Evolutionary conservation across 1,140 invertebrate species (phyloP).

Genomic region (Scaptodrosophila lebanonensis): DNA sequence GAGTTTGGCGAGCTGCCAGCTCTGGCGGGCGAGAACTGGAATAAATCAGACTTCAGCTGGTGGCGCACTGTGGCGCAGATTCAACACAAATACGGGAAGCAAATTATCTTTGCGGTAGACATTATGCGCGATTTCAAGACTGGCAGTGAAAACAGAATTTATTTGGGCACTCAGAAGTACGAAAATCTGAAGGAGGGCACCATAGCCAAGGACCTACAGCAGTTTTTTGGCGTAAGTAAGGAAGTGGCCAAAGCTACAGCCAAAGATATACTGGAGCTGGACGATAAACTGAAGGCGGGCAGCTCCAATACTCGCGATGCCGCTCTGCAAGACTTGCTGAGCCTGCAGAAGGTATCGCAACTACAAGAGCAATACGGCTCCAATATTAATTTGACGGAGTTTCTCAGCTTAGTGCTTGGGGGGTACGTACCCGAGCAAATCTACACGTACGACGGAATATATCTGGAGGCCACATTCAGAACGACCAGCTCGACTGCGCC

Average conservation of each 20-base stretch:
- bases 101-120: constrained; percentile 44
- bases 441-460: constrained; percentile 28
- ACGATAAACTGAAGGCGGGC: background rate
- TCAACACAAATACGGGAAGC: constrained; percentile 43
- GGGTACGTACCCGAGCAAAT: constrained; percentile 38
- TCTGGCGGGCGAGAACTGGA: constrained; percentile 28
- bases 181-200: constrained; percentile 3
- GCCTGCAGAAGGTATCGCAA: constrained; percentile 27
- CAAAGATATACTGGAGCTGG: constrained; percentile 18
- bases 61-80: constrained; percentile 52
- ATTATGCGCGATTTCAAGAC: constrained; percentile 49
- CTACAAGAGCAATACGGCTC: constrained; percentile 33
- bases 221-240: constrained; percentile 17
- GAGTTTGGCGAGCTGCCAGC: constrained; percentile 46
- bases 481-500: constrained; percentile 16
- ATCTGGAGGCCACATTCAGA: constrained; percentile 16
- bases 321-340: constrained; percentile 18
- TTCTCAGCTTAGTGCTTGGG: constrained; percentile 38
- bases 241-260: constrained; percentile 21
- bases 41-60: constrained; percentile 46
- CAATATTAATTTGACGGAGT: constrained; percentile 47
- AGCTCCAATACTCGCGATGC: background rate
- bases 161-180: constrained; percentile 33
- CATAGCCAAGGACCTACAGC: constrained; percentile 13
- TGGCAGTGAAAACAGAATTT: constrained; percentile 34